Base-by-base conservation (phyloP, 2,113 vertebrate species). In the Cottus gobio region DNA sequence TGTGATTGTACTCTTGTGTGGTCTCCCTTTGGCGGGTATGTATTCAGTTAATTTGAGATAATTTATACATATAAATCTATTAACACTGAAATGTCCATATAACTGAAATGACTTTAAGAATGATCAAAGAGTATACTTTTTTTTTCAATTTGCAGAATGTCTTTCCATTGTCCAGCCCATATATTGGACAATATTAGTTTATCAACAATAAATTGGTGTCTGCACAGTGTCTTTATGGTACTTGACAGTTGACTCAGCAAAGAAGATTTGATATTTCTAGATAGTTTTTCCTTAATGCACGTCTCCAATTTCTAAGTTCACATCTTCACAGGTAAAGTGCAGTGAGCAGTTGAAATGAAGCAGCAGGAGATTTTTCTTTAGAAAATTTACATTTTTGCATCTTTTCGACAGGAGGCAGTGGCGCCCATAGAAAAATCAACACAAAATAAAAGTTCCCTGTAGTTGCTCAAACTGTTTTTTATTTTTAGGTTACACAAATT, bases 21-120 rank as follows among this genome's bases (percentile, higher is more conserved):
- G 76, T 80, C 76, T 95, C 56, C 89, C 91, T 34, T n/a, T 92
- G 73, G 88, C 92, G 91, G 93, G 94, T 95, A 92, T 26, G 88
- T 84, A 58, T 54, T 31, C 11, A 44, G 36, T 68, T 5, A 13
- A 58, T 31, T 7, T 3, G 0, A 58, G 34, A 58, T 0, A 31
- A 54, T 30, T 12, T 42, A 18, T 54, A 44, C 15, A 44, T 44
- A 44, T 39, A 39, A 10, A 39, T 54, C 3, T 42, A 42, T 28
- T 57, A 36, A 3, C 0, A 3, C 22, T 34, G 6, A 36, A 36
- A 6, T 36, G 46, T 52, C 20, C 11, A n/a, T 52, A 12, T 52
- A 67, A 68, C 28, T 34, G 30, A 11, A 31, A 50, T 34, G 3
- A 9, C 3, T 52, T 69, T 9, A 31, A 7, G 61, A 64, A 24